These are phyloP conservation scores for Hydraecia micacea DNA, from an alignment of 2,888 invertebrate species.

Conservation along the genomic window DNA sequence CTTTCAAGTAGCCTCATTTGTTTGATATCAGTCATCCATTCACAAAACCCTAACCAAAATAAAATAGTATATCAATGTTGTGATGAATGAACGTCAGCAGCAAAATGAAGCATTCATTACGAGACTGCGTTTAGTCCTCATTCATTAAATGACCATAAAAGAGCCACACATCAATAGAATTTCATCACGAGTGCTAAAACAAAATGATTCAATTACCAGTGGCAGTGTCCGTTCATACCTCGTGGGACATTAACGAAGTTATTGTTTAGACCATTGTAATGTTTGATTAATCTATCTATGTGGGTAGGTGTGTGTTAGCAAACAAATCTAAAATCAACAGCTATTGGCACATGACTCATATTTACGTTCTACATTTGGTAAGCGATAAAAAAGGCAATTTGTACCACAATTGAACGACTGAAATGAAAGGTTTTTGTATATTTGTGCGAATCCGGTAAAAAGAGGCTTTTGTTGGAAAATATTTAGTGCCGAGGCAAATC, in stretches of 20 bases:
- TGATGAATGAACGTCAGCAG: conserved; percentile 20
- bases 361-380: conserved; percentile 52
- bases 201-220: conserved; percentile 56
- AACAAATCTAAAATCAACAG: conserved; percentile 39
- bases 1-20: background rate
- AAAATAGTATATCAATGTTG: background rate
- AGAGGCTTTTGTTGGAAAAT: conserved; percentile 34
- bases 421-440: conserved; percentile 57
- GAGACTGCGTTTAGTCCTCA: conserved; percentile 17
- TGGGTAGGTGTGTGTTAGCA: conserved; percentile 36
- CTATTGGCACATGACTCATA: conserved; percentile 56
- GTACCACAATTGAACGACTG: conserved; percentile 46
- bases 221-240: background rate
- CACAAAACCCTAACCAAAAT: background rate
- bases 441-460: conserved; percentile 39
- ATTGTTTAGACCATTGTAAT: conserved; percentile 55
- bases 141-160: conserved; percentile 38
- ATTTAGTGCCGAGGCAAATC: conserved; percentile 22
- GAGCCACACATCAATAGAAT: conserved; percentile 40
- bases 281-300: conserved; percentile 33
- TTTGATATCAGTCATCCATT: conserved; percentile 4
- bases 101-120: conserved; percentile 29
- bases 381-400: conserved; percentile 61
- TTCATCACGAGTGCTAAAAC: conserved; percentile 43
- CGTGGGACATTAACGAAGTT: conserved; percentile 55